phyloP scores from a whole-genome alignment of 1,140 invertebrate species.

The Brachionus sp. region DNA sequence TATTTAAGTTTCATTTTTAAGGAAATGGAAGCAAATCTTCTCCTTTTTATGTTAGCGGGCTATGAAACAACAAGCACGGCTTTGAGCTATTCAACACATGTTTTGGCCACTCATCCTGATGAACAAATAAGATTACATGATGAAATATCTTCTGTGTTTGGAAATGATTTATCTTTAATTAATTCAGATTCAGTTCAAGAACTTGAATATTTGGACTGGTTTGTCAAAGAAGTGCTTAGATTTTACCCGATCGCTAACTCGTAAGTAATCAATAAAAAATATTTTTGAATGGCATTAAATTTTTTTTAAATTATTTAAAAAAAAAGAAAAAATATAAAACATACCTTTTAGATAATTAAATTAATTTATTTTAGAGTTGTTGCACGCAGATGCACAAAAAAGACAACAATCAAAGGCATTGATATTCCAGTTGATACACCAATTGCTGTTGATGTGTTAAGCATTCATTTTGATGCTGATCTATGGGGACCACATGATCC shows the following conservation, averaged over 20 bases:
- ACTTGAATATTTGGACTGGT: slow-evolving; percentile 54
- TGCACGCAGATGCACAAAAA: slow-evolving; percentile 51
- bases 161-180: neutral
- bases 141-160: slow-evolving; percentile 51
- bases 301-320: slow-evolving; percentile 56
- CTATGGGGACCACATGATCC: slow-evolving; percentile 53
- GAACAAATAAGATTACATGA: slow-evolving; percentile 60
- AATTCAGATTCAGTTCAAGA: slow-evolving; percentile 49
- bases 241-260: slow-evolving; percentile 53
- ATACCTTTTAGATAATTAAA: too few relatives aligned
- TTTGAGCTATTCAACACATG: slow-evolving; percentile 53
- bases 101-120: slow-evolving; percentile 60
- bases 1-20: slow-evolving; percentile 30
- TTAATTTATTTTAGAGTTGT: too few relatives aligned
- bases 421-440: slow-evolving; percentile 54
- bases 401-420: slow-evolving; percentile 50
- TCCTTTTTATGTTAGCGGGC: slow-evolving; percentile 55
- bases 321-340: too few relatives aligned
- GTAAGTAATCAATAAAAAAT: neutral
- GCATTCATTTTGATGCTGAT: slow-evolving; percentile 54
- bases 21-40: slow-evolving; percentile 52
- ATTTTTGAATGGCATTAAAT: neutral
- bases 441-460: slow-evolving; percentile 54
- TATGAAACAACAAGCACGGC: slow-evolving; percentile 61
- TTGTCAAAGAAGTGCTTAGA: slow-evolving; percentile 54